phyloP scores from a whole-genome alignment of 1,140 invertebrate genomes.

The Tetragonula clypearis region DNA sequence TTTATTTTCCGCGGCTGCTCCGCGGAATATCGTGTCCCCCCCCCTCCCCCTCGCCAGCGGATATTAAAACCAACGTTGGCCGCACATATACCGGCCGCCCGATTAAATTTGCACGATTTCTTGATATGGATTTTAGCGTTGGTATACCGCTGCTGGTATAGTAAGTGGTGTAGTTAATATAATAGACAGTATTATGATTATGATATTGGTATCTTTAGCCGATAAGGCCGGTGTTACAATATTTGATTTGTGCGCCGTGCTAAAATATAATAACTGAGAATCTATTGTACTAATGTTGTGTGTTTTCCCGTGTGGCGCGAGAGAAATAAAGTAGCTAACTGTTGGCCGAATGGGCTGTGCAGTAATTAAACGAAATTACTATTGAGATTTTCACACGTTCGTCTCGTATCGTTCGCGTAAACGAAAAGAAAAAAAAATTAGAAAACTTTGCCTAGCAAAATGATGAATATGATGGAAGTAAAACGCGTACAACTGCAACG shows the following conservation, averaged over 20 bases:
- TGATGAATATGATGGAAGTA: too few relatives aligned
- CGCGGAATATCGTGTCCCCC: neutral
- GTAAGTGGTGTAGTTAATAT: neutral
- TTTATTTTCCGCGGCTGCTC: constrained; percentile 26
- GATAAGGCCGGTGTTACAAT: constrained; percentile 9
- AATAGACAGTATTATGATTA: constrained; percentile 3
- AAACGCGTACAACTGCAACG: neutral
- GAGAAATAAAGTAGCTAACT: neutral
- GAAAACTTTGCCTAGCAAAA: too few relatives aligned
- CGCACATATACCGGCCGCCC: neutral
- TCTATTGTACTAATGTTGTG: neutral
- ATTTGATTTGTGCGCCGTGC: neutral
- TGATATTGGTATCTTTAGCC: constrained; percentile 1
- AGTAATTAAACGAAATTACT: neutral
- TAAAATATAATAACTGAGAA: neutral
- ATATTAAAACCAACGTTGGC: constrained; percentile 29
- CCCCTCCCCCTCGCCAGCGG: neutral
- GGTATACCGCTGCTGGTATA: neutral
- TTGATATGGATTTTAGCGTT: neutral
- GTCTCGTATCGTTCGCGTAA: too few relatives aligned
- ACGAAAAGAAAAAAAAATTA: neutral
- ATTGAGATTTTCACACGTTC: too few relatives aligned
- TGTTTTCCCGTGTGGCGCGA: neutral
- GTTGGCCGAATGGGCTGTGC: neutral
- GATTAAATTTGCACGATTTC: constrained; percentile 22